Evolutionary conservation across 2,888 invertebrate species (phyloP), one percentile per base, ranked within the genome.

Genomic region (Phragmatobia fuliginosa): DNA sequence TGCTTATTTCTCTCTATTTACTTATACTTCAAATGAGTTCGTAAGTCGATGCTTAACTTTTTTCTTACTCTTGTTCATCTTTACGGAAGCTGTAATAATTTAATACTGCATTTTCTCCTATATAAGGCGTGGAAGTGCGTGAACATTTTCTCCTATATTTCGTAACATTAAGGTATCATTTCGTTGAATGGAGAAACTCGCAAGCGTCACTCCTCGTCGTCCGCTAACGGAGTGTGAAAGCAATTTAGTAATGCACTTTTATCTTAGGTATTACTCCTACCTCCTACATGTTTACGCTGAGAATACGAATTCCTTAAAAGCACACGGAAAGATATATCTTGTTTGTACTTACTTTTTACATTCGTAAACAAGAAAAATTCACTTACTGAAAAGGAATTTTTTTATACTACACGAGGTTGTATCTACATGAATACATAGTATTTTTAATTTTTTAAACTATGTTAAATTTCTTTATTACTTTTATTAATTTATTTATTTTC

Each of bases 201-300:
- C 49, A 78, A 83, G 79, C 83, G 86, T 87, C 87, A 87, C 86
- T 88, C 84, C 85, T 80, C 70, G 78, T 79, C 74, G 60, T 60
- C 76, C 76, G 75, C 85, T 83, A 87, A 87, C 83, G 84, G 85
- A 81, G 85, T 87, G 89, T 87, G 84, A 86, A 88, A 90, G 90
- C 90, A 91, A 92, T 92, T 91, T 88, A 81, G 88, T 92, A 93
- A 92, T 92, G 91, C 90, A 91, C 86, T 92, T 91, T 90, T 89
- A 88, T 88, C 83, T 85, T 56, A 75, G 64, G 68, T 58, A 73
- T 74, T 70, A 64, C 56, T 70, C 61, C 59, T 64, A 56, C 36
- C 36, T 65, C 28, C 65, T 65, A 52, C 28, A 61, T 68, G 32
- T 73, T 76, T 68, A 63, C 25, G 45, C n/a, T 21, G 21, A 60